Evolutionary conservation across 2,797 vertebrate genomes (phyloP).

Genomic region (Chiroxiphia lanceolata): DNA sequence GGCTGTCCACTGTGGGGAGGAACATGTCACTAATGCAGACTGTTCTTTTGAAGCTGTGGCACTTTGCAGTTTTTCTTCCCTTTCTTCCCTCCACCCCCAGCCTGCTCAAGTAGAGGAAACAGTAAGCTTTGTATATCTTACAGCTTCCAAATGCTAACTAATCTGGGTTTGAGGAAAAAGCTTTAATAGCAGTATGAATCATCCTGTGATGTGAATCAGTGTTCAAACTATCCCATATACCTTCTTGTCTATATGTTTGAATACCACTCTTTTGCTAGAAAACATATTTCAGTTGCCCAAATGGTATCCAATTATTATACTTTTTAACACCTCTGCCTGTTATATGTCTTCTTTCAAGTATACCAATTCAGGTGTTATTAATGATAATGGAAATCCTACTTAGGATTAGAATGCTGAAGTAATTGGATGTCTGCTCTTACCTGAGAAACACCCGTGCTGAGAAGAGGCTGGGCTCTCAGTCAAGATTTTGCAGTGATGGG

Average conservation of each 20-base stretch:
- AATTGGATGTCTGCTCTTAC: conserved; percentile 27
- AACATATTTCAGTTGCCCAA: conserved; percentile 54
- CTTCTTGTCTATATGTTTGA: conserved; percentile 36
- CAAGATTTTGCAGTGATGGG: conserved; percentile 11
- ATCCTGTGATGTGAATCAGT: background rate
- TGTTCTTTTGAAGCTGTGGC: background rate
- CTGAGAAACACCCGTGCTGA: background rate
- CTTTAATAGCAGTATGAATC: conserved; percentile 3
- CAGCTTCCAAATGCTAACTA: background rate
- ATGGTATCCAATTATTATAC: conserved; percentile 27
- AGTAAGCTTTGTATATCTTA: background rate
- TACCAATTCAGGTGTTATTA: conserved; percentile 22
- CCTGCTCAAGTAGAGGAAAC: background rate
- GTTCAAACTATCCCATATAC: background rate
- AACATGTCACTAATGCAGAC: background rate
- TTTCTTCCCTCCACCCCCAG: background rate
- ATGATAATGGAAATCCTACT: conserved; percentile 44
- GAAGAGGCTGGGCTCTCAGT: conserved; percentile 8
- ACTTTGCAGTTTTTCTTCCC: background rate
- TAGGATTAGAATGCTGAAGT: conserved; percentile 41
- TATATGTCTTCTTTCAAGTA: conserved; percentile 51
- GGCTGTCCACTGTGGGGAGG: background rate
- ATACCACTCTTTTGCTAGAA: conserved; percentile 51
- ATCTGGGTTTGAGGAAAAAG: background rate
- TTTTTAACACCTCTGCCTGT: conserved; percentile 23